Conservation (phyloP, 2,888 invertebrate species). For the Quadroppia sp. region DNA sequence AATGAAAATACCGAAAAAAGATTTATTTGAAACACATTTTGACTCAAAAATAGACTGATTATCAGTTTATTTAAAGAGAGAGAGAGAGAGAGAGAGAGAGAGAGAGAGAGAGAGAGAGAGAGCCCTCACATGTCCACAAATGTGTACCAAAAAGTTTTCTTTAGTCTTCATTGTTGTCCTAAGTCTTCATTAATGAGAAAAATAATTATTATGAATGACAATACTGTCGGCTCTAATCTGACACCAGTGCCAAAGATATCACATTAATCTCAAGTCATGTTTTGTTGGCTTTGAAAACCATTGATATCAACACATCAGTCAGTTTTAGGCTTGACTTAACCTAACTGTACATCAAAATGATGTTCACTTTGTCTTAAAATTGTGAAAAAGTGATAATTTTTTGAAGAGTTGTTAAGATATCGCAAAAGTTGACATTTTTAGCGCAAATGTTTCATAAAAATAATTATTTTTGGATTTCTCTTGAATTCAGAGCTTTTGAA, state of each 20-base stretch:
- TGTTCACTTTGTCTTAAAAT: background rate
- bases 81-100: too few species aligned
- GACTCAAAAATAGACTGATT: slow-evolving; percentile 5
- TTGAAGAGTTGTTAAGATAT: background rate
- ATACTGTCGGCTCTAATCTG: slow-evolving; percentile 13
- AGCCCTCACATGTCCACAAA: background rate
- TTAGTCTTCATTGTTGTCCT: background rate
- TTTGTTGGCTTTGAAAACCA: background rate
- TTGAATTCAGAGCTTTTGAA: too few species aligned
- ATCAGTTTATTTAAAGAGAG: slow-evolving; percentile 8
- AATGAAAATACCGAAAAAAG: background rate
- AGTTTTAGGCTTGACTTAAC: too few species aligned
- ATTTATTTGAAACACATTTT: background rate
- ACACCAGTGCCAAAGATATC: background rate
- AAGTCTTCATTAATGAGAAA: slow-evolving; percentile 16
- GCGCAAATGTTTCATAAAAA: slow-evolving; percentile 11
- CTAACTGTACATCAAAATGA: background rate
- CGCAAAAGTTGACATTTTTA: background rate
- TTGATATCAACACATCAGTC: background rate
- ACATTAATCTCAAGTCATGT: background rate
- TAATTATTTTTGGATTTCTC: too few species aligned
- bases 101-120: too few species aligned
- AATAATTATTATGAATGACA: slow-evolving; percentile 19
- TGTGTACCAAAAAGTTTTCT: background rate
- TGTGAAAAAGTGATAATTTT: slow-evolving; percentile 7